Conservation (phyloP, 2,113 vertebrate species). For the Phalacrocorax aristotelis region DNA sequence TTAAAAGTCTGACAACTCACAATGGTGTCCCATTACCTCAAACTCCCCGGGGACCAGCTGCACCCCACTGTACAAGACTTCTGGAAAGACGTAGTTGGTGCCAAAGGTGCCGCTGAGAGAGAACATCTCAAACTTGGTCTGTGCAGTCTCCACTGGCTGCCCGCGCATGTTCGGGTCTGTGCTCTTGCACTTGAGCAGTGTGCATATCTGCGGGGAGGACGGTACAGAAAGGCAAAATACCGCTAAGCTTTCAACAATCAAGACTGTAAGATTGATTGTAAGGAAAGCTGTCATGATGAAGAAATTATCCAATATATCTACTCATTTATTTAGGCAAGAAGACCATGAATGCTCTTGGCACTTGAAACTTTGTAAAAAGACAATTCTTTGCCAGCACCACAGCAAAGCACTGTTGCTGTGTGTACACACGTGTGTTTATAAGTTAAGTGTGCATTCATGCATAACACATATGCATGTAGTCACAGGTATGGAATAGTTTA, state of each 20-base stretch:
- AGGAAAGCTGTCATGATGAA: not conserved
- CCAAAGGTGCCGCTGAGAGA: conserved; percentile 75
- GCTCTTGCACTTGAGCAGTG: conserved; percentile 66
- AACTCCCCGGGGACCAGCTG: conserved; percentile 70
- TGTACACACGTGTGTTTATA: not conserved
- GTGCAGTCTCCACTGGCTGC: conserved; percentile 7
- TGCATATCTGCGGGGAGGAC: conserved; percentile 57
- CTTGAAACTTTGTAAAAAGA: not conserved
- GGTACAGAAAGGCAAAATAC: not conserved
- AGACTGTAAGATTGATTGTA: not conserved
- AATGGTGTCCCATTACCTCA: conserved; percentile 42
- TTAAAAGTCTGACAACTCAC: not conserved
- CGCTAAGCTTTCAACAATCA: not conserved
- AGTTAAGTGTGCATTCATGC: not conserved
- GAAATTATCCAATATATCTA: not conserved
- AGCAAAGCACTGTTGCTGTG: not conserved
- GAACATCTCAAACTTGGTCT: conserved; percentile 71
- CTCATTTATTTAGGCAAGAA: not conserved
- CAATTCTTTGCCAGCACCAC: not conserved
- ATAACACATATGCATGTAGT: not conserved
- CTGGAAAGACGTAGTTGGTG: conserved; percentile 73
- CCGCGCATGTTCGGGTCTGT: conserved; percentile 46
- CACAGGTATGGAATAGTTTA: not conserved
- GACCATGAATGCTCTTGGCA: not conserved
- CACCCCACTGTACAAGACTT: conserved; percentile 71